phyloP scores from a whole-genome alignment of 2,888 invertebrate genomes.

The Acanthosepion pharaonis region DNA sequence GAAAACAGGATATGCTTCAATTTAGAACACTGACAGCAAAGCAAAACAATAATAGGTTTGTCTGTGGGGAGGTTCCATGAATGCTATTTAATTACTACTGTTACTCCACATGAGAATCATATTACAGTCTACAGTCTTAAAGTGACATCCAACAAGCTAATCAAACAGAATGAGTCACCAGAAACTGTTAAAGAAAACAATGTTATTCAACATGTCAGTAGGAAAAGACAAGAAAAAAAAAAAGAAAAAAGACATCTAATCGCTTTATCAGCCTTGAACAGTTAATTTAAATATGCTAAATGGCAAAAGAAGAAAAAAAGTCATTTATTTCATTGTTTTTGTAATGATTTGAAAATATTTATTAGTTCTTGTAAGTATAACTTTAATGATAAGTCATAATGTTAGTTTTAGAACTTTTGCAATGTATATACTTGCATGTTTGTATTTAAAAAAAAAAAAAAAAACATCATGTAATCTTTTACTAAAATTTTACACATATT shows the following conservation, averaged over 20 bases:
- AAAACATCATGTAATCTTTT: too few relatives aligned
- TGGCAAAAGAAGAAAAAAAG: neutral
- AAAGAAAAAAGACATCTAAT: neutral
- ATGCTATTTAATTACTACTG: neutral
- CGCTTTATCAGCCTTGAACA: neutral
- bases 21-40: neutral
- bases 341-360: too few relatives aligned
- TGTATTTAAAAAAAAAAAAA: too few relatives aligned
- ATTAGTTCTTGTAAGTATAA: too few relatives aligned
- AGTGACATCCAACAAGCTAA: slow-evolving; percentile 21
- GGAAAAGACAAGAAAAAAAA: neutral
- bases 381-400: too few relatives aligned
- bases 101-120: neutral
- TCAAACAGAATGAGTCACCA: neutral
- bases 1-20: slow-evolving; percentile 22
- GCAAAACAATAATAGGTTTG: neutral
- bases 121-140: neutral
- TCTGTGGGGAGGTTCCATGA: neutral
- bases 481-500: too few relatives aligned
- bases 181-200: slow-evolving; percentile 5
- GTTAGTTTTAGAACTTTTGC: too few relatives aligned
- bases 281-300: neutral
- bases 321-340: too few relatives aligned
- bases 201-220: neutral
- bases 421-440: too few relatives aligned